Evolutionary conservation across 2,888 invertebrate genomes (phyloP).

Genomic region (Eupelmus urozonus): DNA sequence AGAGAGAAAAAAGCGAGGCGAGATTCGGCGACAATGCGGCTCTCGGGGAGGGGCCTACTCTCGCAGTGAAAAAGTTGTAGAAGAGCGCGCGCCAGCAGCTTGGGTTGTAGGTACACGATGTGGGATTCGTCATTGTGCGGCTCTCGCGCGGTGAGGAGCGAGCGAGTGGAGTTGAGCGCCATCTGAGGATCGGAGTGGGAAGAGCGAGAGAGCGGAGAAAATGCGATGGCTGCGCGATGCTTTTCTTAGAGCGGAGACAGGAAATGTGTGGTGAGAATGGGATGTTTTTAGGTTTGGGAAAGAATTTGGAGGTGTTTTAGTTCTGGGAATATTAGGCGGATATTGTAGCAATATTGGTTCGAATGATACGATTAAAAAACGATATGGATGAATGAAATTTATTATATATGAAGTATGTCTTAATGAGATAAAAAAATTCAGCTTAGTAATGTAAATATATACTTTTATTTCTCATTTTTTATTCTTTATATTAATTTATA

Average conservation of each 20-base stretch:
- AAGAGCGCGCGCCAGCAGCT: not conserved
- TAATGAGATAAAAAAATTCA: no score
- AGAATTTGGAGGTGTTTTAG: no score
- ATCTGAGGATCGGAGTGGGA: constrained; percentile 24
- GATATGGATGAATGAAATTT: no score
- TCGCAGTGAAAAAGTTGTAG: not conserved
- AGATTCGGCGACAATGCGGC: constrained; percentile 45
- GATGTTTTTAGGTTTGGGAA: no score
- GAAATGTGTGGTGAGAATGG: not conserved
- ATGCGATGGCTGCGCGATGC: constrained; percentile 35
- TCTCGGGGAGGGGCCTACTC: constrained; percentile 35
- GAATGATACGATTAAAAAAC: no score
- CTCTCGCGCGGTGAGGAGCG: not conserved
- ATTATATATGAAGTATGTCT: no score
- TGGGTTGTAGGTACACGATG: not conserved
- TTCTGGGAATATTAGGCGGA: no score
- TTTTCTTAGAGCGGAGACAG: constrained; percentile 21
- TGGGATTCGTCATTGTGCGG: not conserved
- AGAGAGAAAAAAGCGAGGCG: constrained; percentile 37
- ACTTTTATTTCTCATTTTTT: no score
- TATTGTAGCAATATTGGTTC: no score
- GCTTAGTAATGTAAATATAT: no score
- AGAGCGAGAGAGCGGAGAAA: not conserved
- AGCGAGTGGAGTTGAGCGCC: constrained; percentile 47
- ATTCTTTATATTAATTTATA: no score